Evolutionary conservation across 53 echinoderm and acorn worm species (phyloP), one percentile per base, ranked within the genome.

Genomic region (Paelopatides confundens): DNA sequence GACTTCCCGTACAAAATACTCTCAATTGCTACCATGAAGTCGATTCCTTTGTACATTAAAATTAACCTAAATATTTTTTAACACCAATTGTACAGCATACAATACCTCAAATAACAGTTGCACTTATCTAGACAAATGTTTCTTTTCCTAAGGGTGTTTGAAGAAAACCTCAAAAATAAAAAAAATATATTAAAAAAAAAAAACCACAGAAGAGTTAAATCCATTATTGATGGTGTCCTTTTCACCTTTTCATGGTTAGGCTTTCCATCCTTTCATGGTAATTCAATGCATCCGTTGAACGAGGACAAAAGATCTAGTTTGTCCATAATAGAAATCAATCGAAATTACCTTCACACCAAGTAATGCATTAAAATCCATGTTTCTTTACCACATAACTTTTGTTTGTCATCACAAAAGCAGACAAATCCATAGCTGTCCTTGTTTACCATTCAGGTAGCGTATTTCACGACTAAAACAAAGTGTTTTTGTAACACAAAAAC

Each of bases 71-170:
- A 76, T 76, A 76, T 78, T 78, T 78, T 78, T 17, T 13, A 31
- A 50, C 79, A 78, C 76, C 76, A 24, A 76, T 76, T 39, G 47
- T 76, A 40, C 76, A 23, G 46, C n/a, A 38, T 28, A 76, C 76
- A 7, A 47, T 39, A 31, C 31, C 51, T 78, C 79, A 33, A 78
- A 78, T 78, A 78, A 78, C 79, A 78, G 33, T 78, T 78, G 31
- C 79, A 27, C 79, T 47, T 78, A 78, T 40, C 79, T 78, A 52
- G 7, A 78, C 79, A 78, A 78, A 78, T 53, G 79, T 78, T 78
- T 78, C 79, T 52, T 78, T 78, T 47, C 79, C 79, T 53, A 26
- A 52, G 52, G 79, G 50, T 52, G 50, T 52, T 47, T 43, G 12
- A 77, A 38, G 48, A 29, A 51, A 78, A 54, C 23, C 54, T 54